Base-by-base conservation (phyloP, 1,140 invertebrate species). In the Saccostrea echinata region DNA sequence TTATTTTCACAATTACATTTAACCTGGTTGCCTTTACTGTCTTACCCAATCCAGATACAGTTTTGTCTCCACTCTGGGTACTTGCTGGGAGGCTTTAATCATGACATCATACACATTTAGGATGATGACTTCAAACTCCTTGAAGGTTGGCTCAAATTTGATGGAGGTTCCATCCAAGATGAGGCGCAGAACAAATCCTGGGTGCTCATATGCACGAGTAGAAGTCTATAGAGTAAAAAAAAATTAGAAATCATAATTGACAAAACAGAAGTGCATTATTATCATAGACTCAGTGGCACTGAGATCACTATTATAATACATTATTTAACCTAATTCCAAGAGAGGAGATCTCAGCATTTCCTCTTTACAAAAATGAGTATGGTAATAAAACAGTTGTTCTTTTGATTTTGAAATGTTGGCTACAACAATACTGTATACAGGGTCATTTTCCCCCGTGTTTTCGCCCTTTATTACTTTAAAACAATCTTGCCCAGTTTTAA, bases 101-200 rank as follows among this genome's bases (percentile, higher is more conserved):
- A 98, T 96, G 27, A 96, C 96, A 92, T 97, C 97, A 89, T 97
- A 96, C 18, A 97, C 94, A 53, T 96, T 95, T n/a, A 97, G 94
- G 2, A 98, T 95, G 86, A 96, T 96, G 86, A 97, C 96, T 86
- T 96, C 95, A 88, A 98, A 97, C 89, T 96, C 96, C 80, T 96
- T 96, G 91, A 98, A 98, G 0, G 96, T 96, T 1, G 98, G 98
- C 85, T 97, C 97, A 94, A 98, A 98, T 76, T 96, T 95, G 68
- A 98, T 96, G 0, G 95, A 95, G 21, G 96, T 96, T 30, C 96
- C 96, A 91, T 96, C 96, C 82, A 97, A 95, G 0, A 96, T 95
- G 16, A 98, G 93, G 57, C 97, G 96, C 84, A 98, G 95, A 80
- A 97, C 95, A 92, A 98, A 98, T 12, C 97, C 97, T 91, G 97